Evolutionary conservation across 2,113 vertebrate genomes (phyloP).

Genomic region (Trochalopteron elliotii): DNA sequence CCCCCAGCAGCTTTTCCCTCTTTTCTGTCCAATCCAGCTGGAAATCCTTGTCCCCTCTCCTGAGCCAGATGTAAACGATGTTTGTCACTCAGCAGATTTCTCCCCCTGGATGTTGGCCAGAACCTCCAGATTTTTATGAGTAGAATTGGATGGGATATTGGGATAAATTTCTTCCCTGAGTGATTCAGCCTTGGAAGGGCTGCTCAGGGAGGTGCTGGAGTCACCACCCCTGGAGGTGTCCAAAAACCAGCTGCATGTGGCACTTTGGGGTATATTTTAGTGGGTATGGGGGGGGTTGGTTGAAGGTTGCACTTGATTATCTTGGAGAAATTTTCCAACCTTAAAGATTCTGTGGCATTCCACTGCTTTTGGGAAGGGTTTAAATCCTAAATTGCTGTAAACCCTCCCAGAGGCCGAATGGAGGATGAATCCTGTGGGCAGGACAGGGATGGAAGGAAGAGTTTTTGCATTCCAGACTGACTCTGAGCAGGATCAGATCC

Average conservation of each 20-base stretch:
- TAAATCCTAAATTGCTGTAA: not conserved
- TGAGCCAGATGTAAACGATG: constrained; percentile 1
- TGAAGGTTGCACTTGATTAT: not conserved
- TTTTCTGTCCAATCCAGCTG: constrained; percentile 41
- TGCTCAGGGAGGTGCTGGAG: not conserved
- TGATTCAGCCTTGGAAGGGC: not conserved
- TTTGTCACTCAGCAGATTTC: not conserved
- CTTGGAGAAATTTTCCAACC: not conserved
- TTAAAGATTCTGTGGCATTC: not conserved
- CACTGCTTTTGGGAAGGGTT: not conserved
- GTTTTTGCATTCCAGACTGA: not conserved
- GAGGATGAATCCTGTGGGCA: not conserved
- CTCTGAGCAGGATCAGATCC: not conserved
- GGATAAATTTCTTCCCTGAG: not conserved
- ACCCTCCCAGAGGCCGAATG: not conserved
- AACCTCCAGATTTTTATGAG: not conserved
- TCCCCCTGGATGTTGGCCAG: not conserved
- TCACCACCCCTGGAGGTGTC: not conserved
- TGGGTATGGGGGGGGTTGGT: rapidly evolving
- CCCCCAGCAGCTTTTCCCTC: not conserved
- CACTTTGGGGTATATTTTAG: not conserved
- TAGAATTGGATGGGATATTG: not conserved
- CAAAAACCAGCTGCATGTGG: not conserved
- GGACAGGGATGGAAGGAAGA: not conserved
- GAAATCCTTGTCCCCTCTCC: constrained; percentile 31